Evolutionary conservation across 1,140 invertebrate genomes (phyloP), one percentile per base, ranked within the genome.

Genomic region (Meloidogyne exigua): DNA sequence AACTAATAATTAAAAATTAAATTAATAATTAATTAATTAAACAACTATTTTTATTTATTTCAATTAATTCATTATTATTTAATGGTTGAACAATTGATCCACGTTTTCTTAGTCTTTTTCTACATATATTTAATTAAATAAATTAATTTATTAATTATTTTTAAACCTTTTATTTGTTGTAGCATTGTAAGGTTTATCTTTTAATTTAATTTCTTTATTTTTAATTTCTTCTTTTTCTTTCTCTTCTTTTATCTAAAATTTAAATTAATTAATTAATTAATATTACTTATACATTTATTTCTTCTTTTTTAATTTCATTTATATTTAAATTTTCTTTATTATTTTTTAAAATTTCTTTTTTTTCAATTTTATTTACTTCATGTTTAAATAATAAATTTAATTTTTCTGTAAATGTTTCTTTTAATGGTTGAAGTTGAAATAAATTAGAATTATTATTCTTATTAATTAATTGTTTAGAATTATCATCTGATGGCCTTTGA

Each of bases 321-420:
- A 9, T 4, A n/a, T 57, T n/a, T n/a, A 3, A n/a, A 57, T 57
- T 49, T 49, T 49, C 44, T 18, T 18, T 57, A 9, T 57, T 18
- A 57, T 57, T 57, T 57, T n/a, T 57, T 57, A 57, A 57, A 57
- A 57, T 57, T 57, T 57, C 49, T 57, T 57, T 57, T 57, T n/a
- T 57, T n/a, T 7, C 18, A n/a, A n/a, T 57, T 57, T 57, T 57
- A 57, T 1, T 57, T n/a, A n/a, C 21, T 57, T n/a, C n/a, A n/a
- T 57, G 18, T n/a, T n/a, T 57, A 57, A 57, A 57, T 57, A 57
- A n/a, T n/a, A 1, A 57, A 9, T n/a, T n/a, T 15, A 57, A n/a
- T 57, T 57, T 57, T 18, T 57, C 49, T n/a, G 4, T 57, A n/a
- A 57, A n/a, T 57, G 21, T n/a, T n/a, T 57, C 49, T n/a, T 57